Evolutionary conservation across 1,140 invertebrate species (phyloP), one percentile per base, ranked within the genome.

Genomic region (Aphis gossypii): DNA sequence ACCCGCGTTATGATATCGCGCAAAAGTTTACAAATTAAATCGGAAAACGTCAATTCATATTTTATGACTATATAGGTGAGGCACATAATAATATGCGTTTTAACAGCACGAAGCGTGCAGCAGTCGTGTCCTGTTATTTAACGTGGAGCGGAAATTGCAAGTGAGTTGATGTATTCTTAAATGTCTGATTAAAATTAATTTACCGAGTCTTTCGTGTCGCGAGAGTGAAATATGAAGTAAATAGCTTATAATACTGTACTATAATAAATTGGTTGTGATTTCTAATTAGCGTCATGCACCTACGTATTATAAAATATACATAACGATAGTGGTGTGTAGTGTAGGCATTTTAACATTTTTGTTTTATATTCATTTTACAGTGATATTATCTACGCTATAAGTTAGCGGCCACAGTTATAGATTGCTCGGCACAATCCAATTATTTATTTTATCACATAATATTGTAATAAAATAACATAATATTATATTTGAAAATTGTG

Each of bases 131-230:
- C 35, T 38, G 21, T 41, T 9, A 83, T 41, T 38, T 83, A 83
- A 41, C 20, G 38, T 18, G 7, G 7, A 83, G 9, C 82, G 82
- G 35, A 83, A 41, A 86, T 86, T 86, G 46, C 60, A n/a, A 76
- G n/a, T 86, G 83, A 86, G 41, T 41, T 25, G 83, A 41, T 86
- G 41, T 14, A 44, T 86, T 44, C 38, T 44, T 86, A 44, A 44
- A 86, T 30, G 38, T 46, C 83, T 46, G 83, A 46, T 41, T 86
- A 86, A 44, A 86, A 86, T 86, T 86, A 86, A 86, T 86, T 86
- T 86, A 86, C 83, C 7, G 11, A 6, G 23, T 25, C 11, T 44
- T 30, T 86, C 41, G 38, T 86, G 83, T 86, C 82, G 82, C 23
- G 8, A 41, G 38, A 86, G 83, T 86, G 83, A 44, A 86, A 86